Base-by-base conservation (phyloP, 2,888 invertebrate genomes). In the Diaprepes abbreviatus region DNA sequence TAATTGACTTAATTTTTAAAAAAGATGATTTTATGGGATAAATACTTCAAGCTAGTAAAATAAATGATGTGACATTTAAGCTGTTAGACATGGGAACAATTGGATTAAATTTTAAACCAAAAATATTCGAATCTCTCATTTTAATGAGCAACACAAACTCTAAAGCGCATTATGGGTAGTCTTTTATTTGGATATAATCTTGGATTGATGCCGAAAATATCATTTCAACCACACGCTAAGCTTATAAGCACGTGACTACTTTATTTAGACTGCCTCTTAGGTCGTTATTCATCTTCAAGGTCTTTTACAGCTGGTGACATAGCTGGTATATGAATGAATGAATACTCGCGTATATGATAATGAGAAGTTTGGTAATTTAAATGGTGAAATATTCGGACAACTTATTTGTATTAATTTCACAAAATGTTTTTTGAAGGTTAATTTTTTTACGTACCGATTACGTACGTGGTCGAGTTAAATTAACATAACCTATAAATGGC, bases 181-280 rank as follows among this genome's bases (percentile, higher is more conserved):
- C 40, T 58, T 50, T 58, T 54, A 65, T 48, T 55, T 21, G 10
- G 31, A 40, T 31, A 66, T 55, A 55, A 55, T 55, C 38, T 36
- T 21, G 36, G 36, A 55, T 54, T 54, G 33, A 33, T 31, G 54
- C 54, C 35, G 33, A 54, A 54, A 54, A 54, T 54, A 54, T 21
- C 3, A 14, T 24, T 21, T 38, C 4, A 35, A 36, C 55, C 55
- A 55, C 38, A 55, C 55, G 38, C 55, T 14, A 55, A 55, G 55
- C 36, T 55, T 16, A 7, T 36, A 38, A 14, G 17, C 55, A 36
- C 55, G 55, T 36, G 55, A 50, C 48, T 50, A 28, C 48, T 50
- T 50, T 16, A 50, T 50, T 28, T 50, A 50, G 48, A 50, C 28
- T 50, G 48, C 48, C 48, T 50, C 48, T 50, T 50, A 28, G 48